Base-by-base conservation (phyloP, 1,140 invertebrate genomes). In the Cryptotermes secundus region DNA sequence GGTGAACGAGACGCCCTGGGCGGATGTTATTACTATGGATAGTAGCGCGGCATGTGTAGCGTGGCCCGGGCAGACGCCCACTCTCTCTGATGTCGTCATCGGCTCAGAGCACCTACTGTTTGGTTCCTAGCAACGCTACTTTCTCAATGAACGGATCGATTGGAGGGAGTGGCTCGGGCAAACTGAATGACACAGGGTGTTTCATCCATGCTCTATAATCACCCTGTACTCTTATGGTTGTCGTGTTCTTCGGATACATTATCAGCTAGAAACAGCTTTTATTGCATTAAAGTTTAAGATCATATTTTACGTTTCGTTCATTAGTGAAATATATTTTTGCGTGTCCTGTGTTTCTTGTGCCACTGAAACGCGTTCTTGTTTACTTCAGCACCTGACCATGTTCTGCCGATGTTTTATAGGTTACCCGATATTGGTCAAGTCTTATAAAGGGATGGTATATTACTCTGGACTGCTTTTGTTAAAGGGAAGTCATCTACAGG, bases 81-180 rank as follows among this genome's bases (percentile, higher is more conserved):
- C 59, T 10, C 59, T 6, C 7, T 31, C 59, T 72, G 45, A 49
- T 49, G 59, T 72, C 59, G 26, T 72, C 53, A 59, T 3, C 9
- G 16, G 45, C 59, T 31, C 59, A 26, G 31, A 72, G 59, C 59
- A 31, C 59, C 59, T 26, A n/a, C 59, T 9, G 59, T 72, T 59
- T 10, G 59, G 59, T 1, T 72, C 59, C 59, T 72, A 72, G 59
- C 59, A 72, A 72, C 59, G 59, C 59, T 26, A 12, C 59, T 31
- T 31, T 72, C 59, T 72, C n/a, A 72, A 72, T 72, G 59, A 72
- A 72, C 59, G 26, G 59, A 72, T 72, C 59, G 59, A 72, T 72
- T 9, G 59, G 59, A 72, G 59, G 59, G 59, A 72, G 59, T n/a
- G 59, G 59, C n/a, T 26, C 26, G 10, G 16, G n/a, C 26, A n/a